phyloP scores from a whole-genome alignment of 1,140 invertebrate species.

The Episyrphus balteatus region DNA sequence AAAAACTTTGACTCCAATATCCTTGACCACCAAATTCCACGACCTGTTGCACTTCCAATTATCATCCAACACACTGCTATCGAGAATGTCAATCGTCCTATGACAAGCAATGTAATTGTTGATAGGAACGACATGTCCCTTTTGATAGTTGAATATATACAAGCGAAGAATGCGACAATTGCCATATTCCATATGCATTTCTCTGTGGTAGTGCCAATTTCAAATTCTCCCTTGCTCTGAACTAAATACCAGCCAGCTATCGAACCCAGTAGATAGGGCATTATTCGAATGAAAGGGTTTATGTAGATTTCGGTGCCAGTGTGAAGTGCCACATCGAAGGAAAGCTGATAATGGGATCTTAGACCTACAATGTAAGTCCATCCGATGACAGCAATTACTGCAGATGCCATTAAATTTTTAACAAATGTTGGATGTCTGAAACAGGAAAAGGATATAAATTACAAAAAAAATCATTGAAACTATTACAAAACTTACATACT shows the following conservation, averaged over 20 bases:
- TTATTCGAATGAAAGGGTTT: slow-evolving; percentile 27
- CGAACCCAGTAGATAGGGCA: slow-evolving; percentile 29
- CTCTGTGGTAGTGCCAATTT: slow-evolving; percentile 16
- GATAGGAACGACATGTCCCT: slow-evolving; percentile 22
- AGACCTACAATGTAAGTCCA: slow-evolving; percentile 25
- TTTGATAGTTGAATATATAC: slow-evolving; percentile 26
- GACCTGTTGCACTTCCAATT: slow-evolving; percentile 25
- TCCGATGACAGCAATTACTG: slow-evolving; percentile 13
- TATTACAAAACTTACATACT: slow-evolving; percentile 36
- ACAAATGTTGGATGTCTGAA: slow-evolving; percentile 18
- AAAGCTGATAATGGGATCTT: slow-evolving; percentile 21
- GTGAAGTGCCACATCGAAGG: slow-evolving; percentile 24
- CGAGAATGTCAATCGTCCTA: slow-evolving; percentile 22
- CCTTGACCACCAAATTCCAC: slow-evolving; percentile 28
- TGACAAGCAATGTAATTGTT: slow-evolving; percentile 19
- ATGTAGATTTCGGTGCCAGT: slow-evolving; percentile 30
- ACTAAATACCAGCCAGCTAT: slow-evolving; percentile 23
- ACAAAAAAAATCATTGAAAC: not conserved
- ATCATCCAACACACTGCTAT: slow-evolving; percentile 31
- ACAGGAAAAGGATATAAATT: not conserved
- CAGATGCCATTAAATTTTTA: slow-evolving; percentile 8
- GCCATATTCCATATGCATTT: slow-evolving; percentile 23
- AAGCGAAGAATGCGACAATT: slow-evolving; percentile 16
- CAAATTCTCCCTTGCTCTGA: slow-evolving; percentile 11
- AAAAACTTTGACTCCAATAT: slow-evolving; percentile 25